Conservation (phyloP, 2,888 invertebrate genomes). For the Bembecia ichneumoniformis region DNA sequence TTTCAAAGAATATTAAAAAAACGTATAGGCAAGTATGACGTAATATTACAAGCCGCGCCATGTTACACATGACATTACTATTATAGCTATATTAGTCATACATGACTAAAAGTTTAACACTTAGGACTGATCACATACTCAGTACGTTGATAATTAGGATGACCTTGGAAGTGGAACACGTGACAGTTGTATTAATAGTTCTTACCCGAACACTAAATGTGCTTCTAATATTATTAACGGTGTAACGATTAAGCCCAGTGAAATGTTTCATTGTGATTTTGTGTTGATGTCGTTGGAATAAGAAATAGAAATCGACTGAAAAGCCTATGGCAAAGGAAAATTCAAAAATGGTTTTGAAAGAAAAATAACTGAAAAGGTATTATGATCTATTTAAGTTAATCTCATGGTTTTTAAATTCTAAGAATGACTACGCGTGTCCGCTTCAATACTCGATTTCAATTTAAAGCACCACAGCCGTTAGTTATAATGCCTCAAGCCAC, state of each 20-base stretch:
- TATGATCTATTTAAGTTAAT: no score
- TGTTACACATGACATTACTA: constrained; percentile 15
- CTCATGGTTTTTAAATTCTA: no score
- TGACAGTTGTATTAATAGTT: neutral
- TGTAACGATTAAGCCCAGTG: no score
- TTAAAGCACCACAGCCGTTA: neutral
- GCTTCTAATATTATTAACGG: no score
- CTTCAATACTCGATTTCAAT: neutral
- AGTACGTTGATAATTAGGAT: constrained; percentile 33
- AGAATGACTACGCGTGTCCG: neutral
- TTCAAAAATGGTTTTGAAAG: no score
- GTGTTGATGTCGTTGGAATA: no score
- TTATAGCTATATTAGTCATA: constrained; percentile 25
- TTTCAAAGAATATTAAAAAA: neutral
- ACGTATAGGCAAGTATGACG: neutral
- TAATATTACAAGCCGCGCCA: neutral
- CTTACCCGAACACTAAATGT: no score
- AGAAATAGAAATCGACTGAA: no score
- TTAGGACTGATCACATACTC: constrained; percentile 10
- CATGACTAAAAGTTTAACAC: constrained; percentile 32
- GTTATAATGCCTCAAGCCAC: neutral
- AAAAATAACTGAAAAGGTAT: no score
- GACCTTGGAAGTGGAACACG: constrained; percentile 25
- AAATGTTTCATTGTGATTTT: no score
- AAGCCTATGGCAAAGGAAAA: no score